Conservation (phyloP, 2,113 vertebrate genomes). For the Falcunculus frontatus region DNA sequence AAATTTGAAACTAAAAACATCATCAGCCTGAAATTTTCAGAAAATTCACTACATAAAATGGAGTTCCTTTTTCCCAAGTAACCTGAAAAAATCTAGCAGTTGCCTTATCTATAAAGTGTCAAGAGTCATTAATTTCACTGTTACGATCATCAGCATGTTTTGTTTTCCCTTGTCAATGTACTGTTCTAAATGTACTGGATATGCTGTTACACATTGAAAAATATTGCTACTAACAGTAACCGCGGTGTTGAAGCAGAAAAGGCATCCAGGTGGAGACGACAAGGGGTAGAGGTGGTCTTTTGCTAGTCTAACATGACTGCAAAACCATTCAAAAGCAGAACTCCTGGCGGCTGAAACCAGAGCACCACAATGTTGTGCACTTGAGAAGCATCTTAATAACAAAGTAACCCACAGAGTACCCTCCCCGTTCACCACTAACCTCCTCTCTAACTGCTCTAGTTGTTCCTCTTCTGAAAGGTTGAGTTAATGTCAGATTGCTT, state of each 20-base stretch:
- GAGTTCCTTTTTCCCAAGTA: not conserved
- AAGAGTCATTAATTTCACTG: not conserved
- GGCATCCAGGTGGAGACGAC: not conserved
- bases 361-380: not conserved
- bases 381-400: not conserved
- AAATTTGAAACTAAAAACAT: not conserved
- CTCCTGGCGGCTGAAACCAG: not conserved
- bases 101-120: not conserved
- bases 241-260: not conserved
- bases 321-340: not conserved
- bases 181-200: not conserved
- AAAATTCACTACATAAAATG: not conserved
- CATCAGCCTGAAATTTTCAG: not conserved
- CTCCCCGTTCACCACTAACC: too few relatives aligned
- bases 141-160: not conserved
- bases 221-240: not conserved
- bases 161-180: not conserved
- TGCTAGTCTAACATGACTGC: not conserved
- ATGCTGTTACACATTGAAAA: not conserved
- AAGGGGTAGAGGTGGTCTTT: not conserved
- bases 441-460: not conserved
- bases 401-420: not conserved
- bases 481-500: not conserved
- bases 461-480: not conserved
- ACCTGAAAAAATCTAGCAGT: not conserved